Base-by-base conservation (phyloP, 1,140 invertebrate species). In the Hestina assimilis region DNA sequence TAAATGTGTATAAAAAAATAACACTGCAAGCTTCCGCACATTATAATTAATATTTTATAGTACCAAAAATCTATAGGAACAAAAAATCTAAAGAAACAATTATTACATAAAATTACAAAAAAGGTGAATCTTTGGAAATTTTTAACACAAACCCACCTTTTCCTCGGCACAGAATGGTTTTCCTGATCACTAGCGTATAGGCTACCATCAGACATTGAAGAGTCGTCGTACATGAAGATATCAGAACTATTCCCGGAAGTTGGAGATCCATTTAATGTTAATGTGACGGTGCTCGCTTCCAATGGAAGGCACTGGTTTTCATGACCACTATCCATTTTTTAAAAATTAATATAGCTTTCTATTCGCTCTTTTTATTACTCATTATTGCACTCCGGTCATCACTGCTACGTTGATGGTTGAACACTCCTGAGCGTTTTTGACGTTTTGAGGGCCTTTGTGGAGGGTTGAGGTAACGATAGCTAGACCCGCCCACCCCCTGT, bases 131-230 rank as follows among this genome's bases (percentile, higher is more conserved):
- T 8, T 8, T 26, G 5, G n/a, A 8, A 28, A 8, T 9, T 35
- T 14, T n/a, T 19, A 23, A n/a, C n/a, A n/a, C n/a, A 20, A 29
- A 15, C 24, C 20, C 56, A 87, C 83, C 82, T 74, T 76, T 77
- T 81, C 41, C 74, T 74, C 0, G 84, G 84, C 0, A 67, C 73
- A 0, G 83, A 85, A n/a, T 69, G 75, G 56, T 89, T 89, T 66
- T 89, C 86, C 47, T 87, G 80, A 48, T 89, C 86, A 63, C 86
- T 89, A 0, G 83, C 84, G 45, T 89, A 89, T 5, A 89, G 59
- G 31, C 86, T 89, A 24, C 84, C 79, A 52, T 89, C 86, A 33
- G 86, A 87, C 76, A 83, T 79, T 0, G 86, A 89, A 0, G 83
- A 89, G 35, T 89, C 86, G 52, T 89, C 86, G 48, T 86, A 89